Conservation (phyloP, 2,797 vertebrate genomes). For the Lepilemur ruficaudatus region DNA sequence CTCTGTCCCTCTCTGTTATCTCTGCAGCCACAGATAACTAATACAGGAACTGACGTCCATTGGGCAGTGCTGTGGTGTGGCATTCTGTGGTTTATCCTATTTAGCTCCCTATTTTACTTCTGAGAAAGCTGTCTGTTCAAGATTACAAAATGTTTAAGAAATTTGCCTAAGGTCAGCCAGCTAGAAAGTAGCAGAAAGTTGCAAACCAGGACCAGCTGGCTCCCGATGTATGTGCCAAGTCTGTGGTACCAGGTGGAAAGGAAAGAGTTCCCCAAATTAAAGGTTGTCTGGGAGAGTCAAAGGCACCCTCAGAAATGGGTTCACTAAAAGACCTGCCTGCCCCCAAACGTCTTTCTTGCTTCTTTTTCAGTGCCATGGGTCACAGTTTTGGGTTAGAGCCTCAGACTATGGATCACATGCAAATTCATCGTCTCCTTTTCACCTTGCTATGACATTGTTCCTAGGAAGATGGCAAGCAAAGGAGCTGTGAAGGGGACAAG, state of each 20-base stretch:
- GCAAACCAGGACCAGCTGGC: not conserved
- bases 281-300: not conserved
- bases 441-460: not conserved
- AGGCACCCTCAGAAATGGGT: not conserved
- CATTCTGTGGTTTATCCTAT: not conserved
- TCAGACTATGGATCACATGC: not conserved
- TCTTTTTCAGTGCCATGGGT: not conserved
- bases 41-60: not conserved
- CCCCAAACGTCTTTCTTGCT: not conserved
- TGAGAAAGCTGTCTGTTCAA: not conserved
- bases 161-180: not conserved
- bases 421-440: not conserved
- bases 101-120: not conserved
- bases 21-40: not conserved
- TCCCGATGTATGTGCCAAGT: not conserved
- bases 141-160: not conserved
- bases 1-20: not conserved
- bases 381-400: not conserved
- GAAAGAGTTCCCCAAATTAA: not conserved
- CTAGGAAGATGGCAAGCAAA: not conserved
- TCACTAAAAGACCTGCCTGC: accelerated
- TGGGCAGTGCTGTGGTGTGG: no score
- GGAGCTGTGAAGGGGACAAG: not conserved
- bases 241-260: not conserved
- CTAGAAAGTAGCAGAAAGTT: not conserved